phyloP scores from a whole-genome alignment of 2,113 vertebrate species.

The Meles meles region DNA sequence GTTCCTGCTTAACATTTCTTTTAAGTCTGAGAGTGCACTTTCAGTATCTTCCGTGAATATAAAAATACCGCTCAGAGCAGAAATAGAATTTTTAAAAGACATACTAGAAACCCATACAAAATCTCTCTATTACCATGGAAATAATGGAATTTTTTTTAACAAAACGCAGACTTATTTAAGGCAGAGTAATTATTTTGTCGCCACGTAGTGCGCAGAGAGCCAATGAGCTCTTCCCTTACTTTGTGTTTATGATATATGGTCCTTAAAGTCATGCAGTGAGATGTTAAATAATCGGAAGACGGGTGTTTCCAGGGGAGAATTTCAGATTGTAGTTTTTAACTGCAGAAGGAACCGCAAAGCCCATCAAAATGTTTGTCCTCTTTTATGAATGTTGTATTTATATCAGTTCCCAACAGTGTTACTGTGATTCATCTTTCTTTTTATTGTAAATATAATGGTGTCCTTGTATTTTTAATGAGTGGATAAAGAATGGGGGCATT shows the following conservation, averaged over 20 bases:
- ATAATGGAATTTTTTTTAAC: conserved; percentile 66
- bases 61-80: conserved; percentile 43
- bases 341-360: background rate
- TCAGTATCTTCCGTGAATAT: conserved; percentile 45
- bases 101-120: conserved; percentile 55
- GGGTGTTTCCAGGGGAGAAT: background rate
- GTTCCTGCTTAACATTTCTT: background rate
- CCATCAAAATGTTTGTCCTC: background rate
- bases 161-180: conserved; percentile 41
- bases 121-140: conserved; percentile 71
- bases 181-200: conserved; percentile 46
- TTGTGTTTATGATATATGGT: background rate
- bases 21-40: conserved; percentile 42
- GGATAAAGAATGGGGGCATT: background rate
- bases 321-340: background rate
- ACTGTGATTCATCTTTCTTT: background rate
- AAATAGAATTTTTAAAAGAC: conserved; percentile 55
- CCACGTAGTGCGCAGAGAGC: conserved; percentile 25
- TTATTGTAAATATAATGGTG: conserved; percentile 12
- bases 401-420: background rate
- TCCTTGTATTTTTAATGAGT: conserved; percentile 52
- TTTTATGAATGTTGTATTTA: background rate
- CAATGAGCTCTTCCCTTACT: conserved; percentile 2
- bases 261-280: background rate
- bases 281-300: background rate